These are phyloP conservation scores for Tenthredo mesomela DNA, from an alignment of 2,888 invertebrate species.

Conservation along the genomic window DNA sequence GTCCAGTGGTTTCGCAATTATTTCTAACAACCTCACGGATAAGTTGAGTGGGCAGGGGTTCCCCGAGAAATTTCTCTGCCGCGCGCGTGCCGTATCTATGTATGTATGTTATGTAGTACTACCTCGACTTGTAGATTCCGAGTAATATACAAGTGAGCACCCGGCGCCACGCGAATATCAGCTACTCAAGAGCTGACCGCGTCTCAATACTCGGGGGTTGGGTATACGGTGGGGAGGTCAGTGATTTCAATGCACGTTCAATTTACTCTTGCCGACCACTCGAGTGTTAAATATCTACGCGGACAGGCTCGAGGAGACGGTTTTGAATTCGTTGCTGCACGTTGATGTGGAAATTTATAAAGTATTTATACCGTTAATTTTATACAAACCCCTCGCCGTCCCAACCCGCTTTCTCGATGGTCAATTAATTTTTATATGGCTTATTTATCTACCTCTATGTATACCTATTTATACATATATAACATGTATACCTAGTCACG, in stretches of 20 bases:
- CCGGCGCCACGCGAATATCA: constrained; percentile 52
- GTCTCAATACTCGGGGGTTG: constrained; percentile 54
- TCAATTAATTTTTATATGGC: constrained; percentile 19
- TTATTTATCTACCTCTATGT: neutral
- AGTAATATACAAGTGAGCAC: constrained; percentile 43
- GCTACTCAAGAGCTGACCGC: constrained; percentile 54
- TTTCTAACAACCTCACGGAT: constrained; percentile 67
- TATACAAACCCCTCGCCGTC: neutral
- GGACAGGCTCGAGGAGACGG: constrained; percentile 40
- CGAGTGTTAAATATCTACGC: constrained; percentile 50
- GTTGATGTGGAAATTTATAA: constrained; percentile 32
- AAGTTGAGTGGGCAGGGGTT: constrained; percentile 61
- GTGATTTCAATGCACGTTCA: constrained; percentile 51
- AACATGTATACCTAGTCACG: neutral
- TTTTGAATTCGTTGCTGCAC: constrained; percentile 20
- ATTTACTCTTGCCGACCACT: constrained; percentile 52
- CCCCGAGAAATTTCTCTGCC: constrained; percentile 41
- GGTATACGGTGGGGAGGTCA: constrained; percentile 20
- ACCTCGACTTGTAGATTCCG: neutral
- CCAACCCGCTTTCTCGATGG: neutral
- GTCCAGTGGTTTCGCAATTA: constrained; percentile 64
- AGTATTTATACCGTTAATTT: constrained; percentile 33
- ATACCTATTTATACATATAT: neutral
- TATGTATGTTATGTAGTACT: neutral
- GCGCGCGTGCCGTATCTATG: constrained; percentile 35